Conservation (phyloP, 2,797 vertebrate species). For the Pelobates cultripes region DNA sequence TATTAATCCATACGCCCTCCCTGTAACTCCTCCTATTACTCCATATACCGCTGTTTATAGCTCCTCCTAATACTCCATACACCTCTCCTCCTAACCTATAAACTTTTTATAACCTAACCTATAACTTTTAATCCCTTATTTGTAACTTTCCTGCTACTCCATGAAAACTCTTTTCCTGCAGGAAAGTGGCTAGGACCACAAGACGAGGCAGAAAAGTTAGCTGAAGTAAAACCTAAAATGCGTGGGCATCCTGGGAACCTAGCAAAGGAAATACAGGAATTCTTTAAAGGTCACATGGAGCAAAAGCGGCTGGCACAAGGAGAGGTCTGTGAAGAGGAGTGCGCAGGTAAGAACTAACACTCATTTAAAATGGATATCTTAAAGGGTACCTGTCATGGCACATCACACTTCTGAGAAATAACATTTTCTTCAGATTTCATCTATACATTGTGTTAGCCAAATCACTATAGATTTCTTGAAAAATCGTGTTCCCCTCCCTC, state of each 20-base stretch:
- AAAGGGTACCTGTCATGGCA: too few species aligned
- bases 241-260: slow-evolving; percentile 3
- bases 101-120: too few species aligned
- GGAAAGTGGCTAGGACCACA: slow-evolving; percentile 80
- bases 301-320: slow-evolving; percentile 86
- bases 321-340: slow-evolving; percentile 67
- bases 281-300: slow-evolving; percentile 80
- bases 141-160: neutral
- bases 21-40: neutral
- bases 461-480: too few species aligned
- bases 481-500: too few species aligned
- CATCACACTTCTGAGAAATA: too few species aligned
- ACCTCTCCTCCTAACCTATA: too few species aligned
- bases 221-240: neutral
- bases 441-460: too few species aligned
- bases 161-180: slow-evolving; percentile 57
- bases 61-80: too few species aligned
- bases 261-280: slow-evolving; percentile 70
- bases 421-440: too few species aligned
- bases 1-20: neutral
- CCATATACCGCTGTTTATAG: neutral
- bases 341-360: slow-evolving; percentile 56
- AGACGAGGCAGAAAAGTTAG: neutral
- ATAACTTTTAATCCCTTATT: neutral
- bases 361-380: too few species aligned